Conservation (phyloP, 2,888 invertebrate species). For the Malthinus flaveolus region DNA sequence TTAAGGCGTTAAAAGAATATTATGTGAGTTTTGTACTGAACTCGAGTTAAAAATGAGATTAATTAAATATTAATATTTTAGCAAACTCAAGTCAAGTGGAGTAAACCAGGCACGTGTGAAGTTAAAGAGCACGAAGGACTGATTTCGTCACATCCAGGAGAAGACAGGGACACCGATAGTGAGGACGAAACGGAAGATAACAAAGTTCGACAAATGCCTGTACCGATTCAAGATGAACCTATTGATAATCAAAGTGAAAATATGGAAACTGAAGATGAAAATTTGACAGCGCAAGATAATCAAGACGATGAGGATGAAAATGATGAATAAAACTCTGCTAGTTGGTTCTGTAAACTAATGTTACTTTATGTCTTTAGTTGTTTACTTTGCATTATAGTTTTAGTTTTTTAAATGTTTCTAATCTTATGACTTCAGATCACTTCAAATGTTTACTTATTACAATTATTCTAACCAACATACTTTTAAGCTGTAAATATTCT, state of each 20-base stretch:
- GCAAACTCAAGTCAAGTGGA: slow-evolving; percentile 59
- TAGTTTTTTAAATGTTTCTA: slow-evolving; percentile 5
- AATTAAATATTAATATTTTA: slow-evolving; percentile 38
- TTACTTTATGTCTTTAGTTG: slow-evolving; percentile 10
- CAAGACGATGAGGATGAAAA: slow-evolving; percentile 13
- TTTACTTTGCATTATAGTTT: slow-evolving; percentile 7
- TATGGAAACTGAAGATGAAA: slow-evolving; percentile 19
- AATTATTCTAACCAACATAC: too few relatives aligned
- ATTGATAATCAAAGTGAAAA: slow-evolving; percentile 34
- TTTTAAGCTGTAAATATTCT: too few relatives aligned
- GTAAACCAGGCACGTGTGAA: slow-evolving; percentile 64
- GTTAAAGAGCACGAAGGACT: slow-evolving; percentile 60
- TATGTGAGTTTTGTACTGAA: slow-evolving; percentile 36
- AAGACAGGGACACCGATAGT: slow-evolving; percentile 64
- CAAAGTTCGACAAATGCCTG: slow-evolving; percentile 41
- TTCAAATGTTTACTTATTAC: too few relatives aligned
- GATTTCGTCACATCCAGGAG: slow-evolving; percentile 70
- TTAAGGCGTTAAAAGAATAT: slow-evolving; percentile 64
- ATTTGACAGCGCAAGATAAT: slow-evolving; percentile 6
- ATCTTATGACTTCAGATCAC: not conserved
- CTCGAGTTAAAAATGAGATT: not conserved
- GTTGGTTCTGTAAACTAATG: slow-evolving; percentile 15
- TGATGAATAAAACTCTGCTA: slow-evolving; percentile 24
- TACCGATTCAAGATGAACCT: slow-evolving; percentile 53
- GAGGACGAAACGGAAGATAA: slow-evolving; percentile 61